Base-by-base conservation (phyloP, 1,140 invertebrate species). In the Hyposmocoma kahamanoa region DNA sequence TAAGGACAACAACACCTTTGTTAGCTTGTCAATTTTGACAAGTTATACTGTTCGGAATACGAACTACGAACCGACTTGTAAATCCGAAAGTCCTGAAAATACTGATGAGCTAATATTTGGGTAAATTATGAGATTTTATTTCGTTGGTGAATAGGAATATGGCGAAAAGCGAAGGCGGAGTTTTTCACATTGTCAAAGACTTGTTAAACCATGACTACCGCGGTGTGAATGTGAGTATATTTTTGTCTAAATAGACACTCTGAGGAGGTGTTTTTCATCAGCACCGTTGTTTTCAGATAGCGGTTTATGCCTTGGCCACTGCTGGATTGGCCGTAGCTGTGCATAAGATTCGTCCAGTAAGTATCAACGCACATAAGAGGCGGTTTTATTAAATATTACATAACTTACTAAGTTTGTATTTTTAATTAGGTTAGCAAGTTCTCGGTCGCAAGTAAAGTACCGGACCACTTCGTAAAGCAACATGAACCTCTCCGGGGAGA, bases 261-360 rank as follows among this genome's bases (percentile, higher is more conserved):
- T 49, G 24, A 53, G 30, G 42, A 32, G 9, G 36, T 60, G 53
- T 60, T 59, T 69, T 50, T 62, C 52, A 59, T 63, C 53, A 57
- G 42, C 52, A 48, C 47, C 43, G 32, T 56, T 60, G 39, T 50
- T 85, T 86, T 62, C 77, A 87, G 86, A 84, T 87, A 66, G 81
- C 73, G 13, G 81, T 87, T 34, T 87, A 87, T 47, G 77, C 80
- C 50, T 59, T 87, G 26, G 86, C 86, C 5, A 84, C 83, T 30
- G 73, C 84, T 39, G 76, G 83, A 4, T 55, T 87, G 22, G 84
- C 84, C 26, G 52, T 73, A 46, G 82, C 86, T 17, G 68, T 87
- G 53, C 72, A 86, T 55, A 86, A 82, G 69, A 82, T 87, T 47
- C 74, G 86, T 59, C 86, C 86, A 64, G 86, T 87, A 81, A 77